Percentiles rank a stretch among this genome's conserved stretches.
phyloP scores from a whole-genome alignment of 1,140 invertebrate species.

The Himalopsyche phryganea region DNA sequence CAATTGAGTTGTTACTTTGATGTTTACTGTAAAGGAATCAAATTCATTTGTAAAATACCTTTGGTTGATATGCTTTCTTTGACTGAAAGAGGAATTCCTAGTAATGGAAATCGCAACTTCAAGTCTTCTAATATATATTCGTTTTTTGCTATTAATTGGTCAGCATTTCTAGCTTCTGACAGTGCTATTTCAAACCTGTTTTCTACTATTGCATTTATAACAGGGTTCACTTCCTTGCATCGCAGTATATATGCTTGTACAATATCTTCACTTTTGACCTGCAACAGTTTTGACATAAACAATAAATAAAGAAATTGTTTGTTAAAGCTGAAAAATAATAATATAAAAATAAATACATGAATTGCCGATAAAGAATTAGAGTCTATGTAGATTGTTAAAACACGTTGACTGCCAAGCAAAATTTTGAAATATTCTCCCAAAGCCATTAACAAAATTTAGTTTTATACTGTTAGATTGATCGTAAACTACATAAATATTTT shows the following conservation, averaged over 20 bases:
- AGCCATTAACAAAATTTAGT: too few relatives aligned
- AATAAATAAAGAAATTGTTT: neutral
- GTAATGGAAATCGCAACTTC: conserved; percentile 54
- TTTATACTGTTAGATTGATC: too few relatives aligned
- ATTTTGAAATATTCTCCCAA: too few relatives aligned
- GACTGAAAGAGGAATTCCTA: conserved; percentile 64
- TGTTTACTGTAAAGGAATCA: too few relatives aligned
- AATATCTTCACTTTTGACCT: conserved; percentile 59
- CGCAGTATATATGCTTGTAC: conserved; percentile 61
- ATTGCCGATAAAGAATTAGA: too few relatives aligned
- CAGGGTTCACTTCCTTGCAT: conserved; percentile 62
- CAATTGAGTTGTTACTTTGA: too few relatives aligned
- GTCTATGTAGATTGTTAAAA: too few relatives aligned
- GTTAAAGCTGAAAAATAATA: neutral
- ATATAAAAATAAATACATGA: too few relatives aligned
- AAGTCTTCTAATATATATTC: conserved; percentile 49
- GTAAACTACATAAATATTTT: too few relatives aligned
- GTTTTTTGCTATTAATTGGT: conserved; percentile 44
- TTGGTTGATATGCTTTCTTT: conserved; percentile 65
- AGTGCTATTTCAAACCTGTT: conserved; percentile 62
- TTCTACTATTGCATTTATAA: conserved; percentile 68
- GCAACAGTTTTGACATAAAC: conserved; percentile 21
- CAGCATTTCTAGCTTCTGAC: conserved; percentile 54
- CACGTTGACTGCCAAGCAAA: too few relatives aligned
- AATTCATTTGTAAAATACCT: too few relatives aligned